Conservation (phyloP, 2,113 vertebrate genomes). For the Rissa tridactyla region DNA sequence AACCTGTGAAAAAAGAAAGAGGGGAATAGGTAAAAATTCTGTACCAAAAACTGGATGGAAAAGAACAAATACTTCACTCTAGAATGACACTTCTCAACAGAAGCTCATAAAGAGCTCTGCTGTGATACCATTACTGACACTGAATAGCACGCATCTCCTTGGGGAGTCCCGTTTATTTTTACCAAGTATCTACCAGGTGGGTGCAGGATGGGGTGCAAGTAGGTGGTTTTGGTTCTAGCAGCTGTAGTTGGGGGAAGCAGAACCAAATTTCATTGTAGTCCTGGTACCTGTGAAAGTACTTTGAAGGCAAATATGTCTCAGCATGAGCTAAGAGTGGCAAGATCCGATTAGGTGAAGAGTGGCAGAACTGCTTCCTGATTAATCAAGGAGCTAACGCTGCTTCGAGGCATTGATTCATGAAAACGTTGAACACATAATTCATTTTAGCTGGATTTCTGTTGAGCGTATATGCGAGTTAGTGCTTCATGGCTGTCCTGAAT, state of each 20-base stretch:
- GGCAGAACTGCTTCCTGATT: not conserved
- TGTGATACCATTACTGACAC: fast-evolving
- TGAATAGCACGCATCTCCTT: fast-evolving
- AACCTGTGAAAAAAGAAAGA: not conserved
- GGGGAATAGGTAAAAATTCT: not conserved
- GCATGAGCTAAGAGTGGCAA: not conserved
- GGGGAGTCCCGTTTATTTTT: not conserved
- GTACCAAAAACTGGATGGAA: not conserved
- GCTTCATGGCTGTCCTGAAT: not conserved
- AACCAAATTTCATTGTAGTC: not conserved
- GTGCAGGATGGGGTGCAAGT: not conserved
- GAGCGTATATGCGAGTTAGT: not conserved
- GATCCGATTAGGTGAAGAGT: not conserved
- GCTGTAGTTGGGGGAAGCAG: not conserved
- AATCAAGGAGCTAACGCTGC: not conserved
- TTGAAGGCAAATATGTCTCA: not conserved
- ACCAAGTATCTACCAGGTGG: too few species aligned
- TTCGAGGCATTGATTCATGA: not conserved
- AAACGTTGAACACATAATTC: not conserved
- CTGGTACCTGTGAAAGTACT: not conserved
- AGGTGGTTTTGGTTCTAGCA: not conserved
- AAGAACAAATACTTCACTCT: not conserved
- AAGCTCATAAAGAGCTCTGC: not conserved
- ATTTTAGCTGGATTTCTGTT: not conserved
- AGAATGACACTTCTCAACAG: not conserved